Percentiles rank a stretch among this genome's conserved stretches.
Evolutionary conservation across 2,113 vertebrate species (phyloP).

Genomic region (Gulo gulo): DNA sequence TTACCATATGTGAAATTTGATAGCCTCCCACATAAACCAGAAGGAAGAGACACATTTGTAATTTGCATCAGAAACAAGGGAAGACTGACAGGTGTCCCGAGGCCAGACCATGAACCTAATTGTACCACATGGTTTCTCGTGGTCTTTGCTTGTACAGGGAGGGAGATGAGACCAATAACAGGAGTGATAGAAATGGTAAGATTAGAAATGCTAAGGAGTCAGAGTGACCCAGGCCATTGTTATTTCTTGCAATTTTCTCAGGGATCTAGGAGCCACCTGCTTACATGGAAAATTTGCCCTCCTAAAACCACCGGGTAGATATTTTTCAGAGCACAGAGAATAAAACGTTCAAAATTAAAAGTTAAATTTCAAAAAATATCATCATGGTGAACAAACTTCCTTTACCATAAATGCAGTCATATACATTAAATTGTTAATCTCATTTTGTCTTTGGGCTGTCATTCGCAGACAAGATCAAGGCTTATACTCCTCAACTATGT

Average conservation of each 20-base stretch:
- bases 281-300: neutral
- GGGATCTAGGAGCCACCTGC: neutral
- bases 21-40: neutral
- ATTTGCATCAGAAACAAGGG: neutral
- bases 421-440: neutral
- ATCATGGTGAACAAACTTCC: neutral
- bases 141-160: neutral
- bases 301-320: neutral
- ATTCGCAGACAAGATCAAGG: neutral
- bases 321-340: conserved; percentile 1
- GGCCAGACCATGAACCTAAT: neutral
- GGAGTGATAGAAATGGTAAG: neutral
- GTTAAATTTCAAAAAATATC: neutral
- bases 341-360: conserved; percentile 12
- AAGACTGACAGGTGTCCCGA: neutral
- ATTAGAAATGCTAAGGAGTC: neutral
- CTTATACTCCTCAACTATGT: neutral
- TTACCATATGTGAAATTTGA: neutral
- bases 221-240: neutral
- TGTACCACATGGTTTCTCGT: neutral
- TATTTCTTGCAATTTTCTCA: neutral
- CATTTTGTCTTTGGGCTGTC: neutral
- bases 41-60: neutral
- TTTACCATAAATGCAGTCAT: neutral
- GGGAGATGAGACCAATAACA: neutral